Conservation (phyloP, 2,797 vertebrate genomes). For the Tolypeutes matacus region DNA sequence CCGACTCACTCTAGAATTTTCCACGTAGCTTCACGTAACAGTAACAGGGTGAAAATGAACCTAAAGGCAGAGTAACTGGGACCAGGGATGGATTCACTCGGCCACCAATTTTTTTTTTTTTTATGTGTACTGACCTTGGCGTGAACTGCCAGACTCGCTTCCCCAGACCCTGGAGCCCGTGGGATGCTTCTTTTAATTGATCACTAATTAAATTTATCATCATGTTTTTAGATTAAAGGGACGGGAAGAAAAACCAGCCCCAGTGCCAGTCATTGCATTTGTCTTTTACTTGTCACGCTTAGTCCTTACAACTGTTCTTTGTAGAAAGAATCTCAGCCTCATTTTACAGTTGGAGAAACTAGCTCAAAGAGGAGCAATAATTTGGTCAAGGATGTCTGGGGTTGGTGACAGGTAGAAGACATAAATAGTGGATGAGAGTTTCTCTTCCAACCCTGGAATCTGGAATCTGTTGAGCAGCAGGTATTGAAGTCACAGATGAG, state of each 20-base stretch:
- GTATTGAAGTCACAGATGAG: neutral
- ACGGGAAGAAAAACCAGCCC: neutral
- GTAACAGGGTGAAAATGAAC: neutral
- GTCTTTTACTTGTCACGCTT: neutral
- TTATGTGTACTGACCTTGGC: neutral
- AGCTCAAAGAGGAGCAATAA: neutral
- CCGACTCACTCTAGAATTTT: neutral
- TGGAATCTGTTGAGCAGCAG: neutral
- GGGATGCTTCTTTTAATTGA: neutral
- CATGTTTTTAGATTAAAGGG: neutral
- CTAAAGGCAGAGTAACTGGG: too few species aligned
- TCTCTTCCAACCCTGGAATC: neutral
- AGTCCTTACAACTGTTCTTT: neutral
- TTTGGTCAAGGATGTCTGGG: neutral
- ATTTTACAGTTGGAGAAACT: neutral
- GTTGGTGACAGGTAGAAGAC: neutral
- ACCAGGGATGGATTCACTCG: neutral
- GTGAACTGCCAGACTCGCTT: accelerated
- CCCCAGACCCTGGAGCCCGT: neutral
- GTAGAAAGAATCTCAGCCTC: neutral
- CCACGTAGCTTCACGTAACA: neutral
- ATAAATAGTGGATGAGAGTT: neutral
- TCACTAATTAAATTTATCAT: neutral
- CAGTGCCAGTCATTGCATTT: neutral
- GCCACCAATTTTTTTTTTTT: neutral